These are phyloP conservation scores for Limanda limanda DNA, from an alignment of 2,113 vertebrate genomes.

Conservation along the genomic window DNA sequence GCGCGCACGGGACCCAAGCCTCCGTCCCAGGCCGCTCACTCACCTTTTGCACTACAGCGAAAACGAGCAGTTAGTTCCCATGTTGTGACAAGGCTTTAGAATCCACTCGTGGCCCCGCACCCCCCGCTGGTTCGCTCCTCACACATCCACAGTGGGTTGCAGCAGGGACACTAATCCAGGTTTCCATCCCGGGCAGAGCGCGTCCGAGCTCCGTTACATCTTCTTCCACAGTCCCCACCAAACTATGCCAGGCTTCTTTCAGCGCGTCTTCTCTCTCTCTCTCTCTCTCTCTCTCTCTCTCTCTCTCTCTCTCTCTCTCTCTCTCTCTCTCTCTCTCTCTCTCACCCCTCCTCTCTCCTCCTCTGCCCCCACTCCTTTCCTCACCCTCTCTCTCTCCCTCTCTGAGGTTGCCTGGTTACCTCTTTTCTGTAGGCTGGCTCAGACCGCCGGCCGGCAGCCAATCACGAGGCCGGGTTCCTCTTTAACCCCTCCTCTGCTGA, in stretches of 20 bases:
- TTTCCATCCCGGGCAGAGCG: constrained; percentile 79
- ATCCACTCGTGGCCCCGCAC: constrained; percentile 72
- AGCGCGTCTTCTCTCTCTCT: constrained; percentile 59
- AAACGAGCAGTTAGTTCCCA: constrained; percentile 76
- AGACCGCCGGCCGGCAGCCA: constrained; percentile 81
- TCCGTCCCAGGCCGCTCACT: constrained; percentile 33
- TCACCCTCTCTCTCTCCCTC: constrained; percentile 44
- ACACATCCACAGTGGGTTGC: constrained; percentile 73
- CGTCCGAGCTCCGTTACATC: constrained; percentile 78
- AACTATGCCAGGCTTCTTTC: constrained; percentile 79
- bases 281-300: constrained; percentile 41
- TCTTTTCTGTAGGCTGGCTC: constrained; percentile 83
- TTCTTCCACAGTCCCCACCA: constrained; percentile 73
- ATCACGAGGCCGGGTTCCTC: constrained; percentile 71
- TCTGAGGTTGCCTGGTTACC: constrained; percentile 89
- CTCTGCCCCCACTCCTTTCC: constrained; percentile 55
- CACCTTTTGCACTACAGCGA: constrained; percentile 75
- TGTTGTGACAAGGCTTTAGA: constrained; percentile 75
- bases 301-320: constrained; percentile 49
- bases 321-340: constrained; percentile 33
- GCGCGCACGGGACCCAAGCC: constrained; percentile 2
- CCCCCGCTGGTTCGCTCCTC: constrained; percentile 63
- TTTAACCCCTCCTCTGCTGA: constrained; percentile 83
- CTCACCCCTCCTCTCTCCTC: constrained; percentile 34
- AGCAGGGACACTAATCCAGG: constrained; percentile 78